A percentile compares a stretch with the other conserved stretches of the same genome.
Conservation (phyloP, 2,888 invertebrate species). For the Amaurobius ferox region DNA sequence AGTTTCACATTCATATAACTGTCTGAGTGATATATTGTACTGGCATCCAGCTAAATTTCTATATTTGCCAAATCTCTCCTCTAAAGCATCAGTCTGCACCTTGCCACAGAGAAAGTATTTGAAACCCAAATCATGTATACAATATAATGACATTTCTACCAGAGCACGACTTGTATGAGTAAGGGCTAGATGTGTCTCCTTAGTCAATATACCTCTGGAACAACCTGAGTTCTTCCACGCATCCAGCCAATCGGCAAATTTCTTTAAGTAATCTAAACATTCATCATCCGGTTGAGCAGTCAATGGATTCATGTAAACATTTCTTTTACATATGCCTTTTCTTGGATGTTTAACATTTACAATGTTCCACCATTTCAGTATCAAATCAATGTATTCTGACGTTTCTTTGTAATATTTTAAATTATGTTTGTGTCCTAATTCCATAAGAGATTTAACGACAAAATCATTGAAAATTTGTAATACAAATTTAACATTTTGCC, state of each 20-base stretch:
- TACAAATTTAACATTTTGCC: constrained; percentile 17
- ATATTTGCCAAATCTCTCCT: too few species aligned
- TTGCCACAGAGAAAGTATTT: neutral
- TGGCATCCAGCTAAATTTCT: too few species aligned
- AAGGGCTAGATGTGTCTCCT: too few species aligned
- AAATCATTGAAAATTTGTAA: constrained; percentile 6
- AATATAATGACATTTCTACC: constrained; percentile 4
- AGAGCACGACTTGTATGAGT: neutral
- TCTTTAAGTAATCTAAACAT: neutral
- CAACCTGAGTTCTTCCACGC: neutral
- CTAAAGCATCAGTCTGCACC: too few species aligned
- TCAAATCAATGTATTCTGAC: neutral
- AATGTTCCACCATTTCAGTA: constrained; percentile 17
- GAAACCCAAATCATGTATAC: neutral
- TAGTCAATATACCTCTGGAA: neutral
- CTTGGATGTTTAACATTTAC: neutral
- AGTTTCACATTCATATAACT: constrained; percentile 9
- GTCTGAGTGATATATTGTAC: constrained; percentile 3
- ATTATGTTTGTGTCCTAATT: neutral
- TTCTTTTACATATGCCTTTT: neutral
- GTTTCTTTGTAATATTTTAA: constrained; percentile 11
- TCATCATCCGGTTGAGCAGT: neutral
- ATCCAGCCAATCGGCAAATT: neutral
- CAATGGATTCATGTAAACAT: neutral
- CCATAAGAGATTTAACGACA: neutral